Evolutionary conservation across 1,140 invertebrate genomes (phyloP).

Genomic region (Danaus plexippus): DNA sequence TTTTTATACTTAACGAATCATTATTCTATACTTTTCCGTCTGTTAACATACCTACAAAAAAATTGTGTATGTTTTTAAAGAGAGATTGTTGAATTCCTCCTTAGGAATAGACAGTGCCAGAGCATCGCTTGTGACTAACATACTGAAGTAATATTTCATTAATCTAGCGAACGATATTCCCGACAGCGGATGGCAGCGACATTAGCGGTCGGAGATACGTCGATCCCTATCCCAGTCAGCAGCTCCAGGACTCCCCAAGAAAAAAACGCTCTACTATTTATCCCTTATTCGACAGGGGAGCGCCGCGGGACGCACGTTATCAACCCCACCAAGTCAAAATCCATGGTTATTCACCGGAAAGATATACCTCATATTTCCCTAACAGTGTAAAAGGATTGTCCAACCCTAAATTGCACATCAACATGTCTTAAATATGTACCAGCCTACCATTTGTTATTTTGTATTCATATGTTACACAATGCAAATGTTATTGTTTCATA

Average conservation of each 20-base stretch:
- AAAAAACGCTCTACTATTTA: slow-evolving; percentile 52
- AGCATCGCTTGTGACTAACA: too few relatives aligned
- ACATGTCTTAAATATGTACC: slow-evolving; percentile 24
- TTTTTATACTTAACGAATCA: neutral
- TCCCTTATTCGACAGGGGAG: slow-evolving; percentile 34
- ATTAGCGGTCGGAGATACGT: slow-evolving; percentile 57
- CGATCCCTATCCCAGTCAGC: slow-evolving; percentile 57
- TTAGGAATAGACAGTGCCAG: too few relatives aligned
- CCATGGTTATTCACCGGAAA: slow-evolving; percentile 55
- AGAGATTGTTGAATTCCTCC: too few relatives aligned
- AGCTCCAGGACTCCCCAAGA: slow-evolving; percentile 58
- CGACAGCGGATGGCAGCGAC: slow-evolving; percentile 67
- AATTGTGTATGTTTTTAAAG: too few relatives aligned
- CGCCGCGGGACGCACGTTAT: slow-evolving; percentile 19
- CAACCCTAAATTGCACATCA: slow-evolving; percentile 35
- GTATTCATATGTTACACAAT: slow-evolving; percentile 5
- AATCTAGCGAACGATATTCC: slow-evolving; percentile 63
- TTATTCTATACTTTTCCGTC: too few relatives aligned
- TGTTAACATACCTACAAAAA: too few relatives aligned
- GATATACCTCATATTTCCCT: slow-evolving; percentile 59
- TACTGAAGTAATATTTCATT: slow-evolving; percentile 38
- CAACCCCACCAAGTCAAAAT: slow-evolving; percentile 43
- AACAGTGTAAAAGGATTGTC: slow-evolving; percentile 29
- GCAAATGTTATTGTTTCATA: slow-evolving; percentile 4
- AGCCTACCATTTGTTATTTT: too few relatives aligned